These are phyloP conservation scores for Epinephelus moara DNA, from an alignment of 2,113 vertebrate genomes.

Conservation along the genomic window DNA sequence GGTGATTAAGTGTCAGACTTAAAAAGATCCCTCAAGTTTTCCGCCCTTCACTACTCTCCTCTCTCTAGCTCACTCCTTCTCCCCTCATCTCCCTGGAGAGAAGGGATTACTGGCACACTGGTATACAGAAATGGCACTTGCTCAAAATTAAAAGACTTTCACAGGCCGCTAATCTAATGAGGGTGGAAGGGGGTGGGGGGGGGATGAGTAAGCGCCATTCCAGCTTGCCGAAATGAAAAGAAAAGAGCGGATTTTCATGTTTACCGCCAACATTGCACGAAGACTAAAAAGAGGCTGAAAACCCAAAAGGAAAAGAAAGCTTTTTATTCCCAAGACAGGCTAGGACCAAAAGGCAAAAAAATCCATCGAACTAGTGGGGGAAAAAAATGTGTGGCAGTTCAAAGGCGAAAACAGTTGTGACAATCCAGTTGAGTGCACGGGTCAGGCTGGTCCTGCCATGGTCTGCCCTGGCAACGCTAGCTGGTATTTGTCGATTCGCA, in stretches of 20 bases:
- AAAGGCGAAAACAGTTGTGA: conserved; percentile 48
- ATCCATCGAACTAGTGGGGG: background rate
- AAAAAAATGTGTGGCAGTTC: conserved; percentile 18
- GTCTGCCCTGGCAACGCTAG: conserved; percentile 11
- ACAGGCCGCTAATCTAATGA: conserved; percentile 83
- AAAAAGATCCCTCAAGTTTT: conserved; percentile 78
- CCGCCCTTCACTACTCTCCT: conserved; percentile 65
- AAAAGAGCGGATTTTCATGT: conserved; percentile 70
- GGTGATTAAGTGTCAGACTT: conserved; percentile 75
- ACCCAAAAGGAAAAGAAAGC: conserved; percentile 31
- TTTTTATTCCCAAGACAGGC: conserved; percentile 39
- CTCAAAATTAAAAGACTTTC: conserved; percentile 85
- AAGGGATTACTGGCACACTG: conserved; percentile 80
- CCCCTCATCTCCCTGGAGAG: conserved; percentile 68
- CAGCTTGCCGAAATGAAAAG: conserved; percentile 62
- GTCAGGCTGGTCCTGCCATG: conserved; percentile 3
- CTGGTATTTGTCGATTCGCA: conserved; percentile 34
- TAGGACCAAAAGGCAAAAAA: conserved; percentile 38
- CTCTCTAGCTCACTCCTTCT: conserved; percentile 60
- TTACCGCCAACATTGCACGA: conserved; percentile 69
- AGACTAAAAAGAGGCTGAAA: conserved; percentile 41
- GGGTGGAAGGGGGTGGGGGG: conserved; percentile 54
- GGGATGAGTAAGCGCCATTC: conserved; percentile 56
- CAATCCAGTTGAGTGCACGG: conserved; percentile 30
- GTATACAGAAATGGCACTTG: conserved; percentile 81